Conservation (phyloP, 2,797 vertebrate species). For the Clarias platycephalus region DNA sequence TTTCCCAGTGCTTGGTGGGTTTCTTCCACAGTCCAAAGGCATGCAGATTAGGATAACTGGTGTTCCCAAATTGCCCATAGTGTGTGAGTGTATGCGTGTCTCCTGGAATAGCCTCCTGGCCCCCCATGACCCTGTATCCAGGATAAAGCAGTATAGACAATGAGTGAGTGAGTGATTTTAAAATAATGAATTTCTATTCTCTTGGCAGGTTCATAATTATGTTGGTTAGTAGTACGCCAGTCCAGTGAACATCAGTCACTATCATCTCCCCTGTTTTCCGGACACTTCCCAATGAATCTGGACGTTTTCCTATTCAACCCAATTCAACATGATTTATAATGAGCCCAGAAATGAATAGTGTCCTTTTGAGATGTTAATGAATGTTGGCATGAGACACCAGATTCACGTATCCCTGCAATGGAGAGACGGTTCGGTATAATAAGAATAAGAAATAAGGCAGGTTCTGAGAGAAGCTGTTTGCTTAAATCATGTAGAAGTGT, state of each 20-base stretch:
- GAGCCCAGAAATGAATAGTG: conserved; percentile 46
- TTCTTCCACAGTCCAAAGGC: no score
- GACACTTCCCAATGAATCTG: conserved; percentile 40
- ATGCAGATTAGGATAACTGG: no score
- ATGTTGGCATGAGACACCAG: conserved; percentile 65
- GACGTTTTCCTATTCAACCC: conserved; percentile 47
- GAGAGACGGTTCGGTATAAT: conserved; percentile 46
- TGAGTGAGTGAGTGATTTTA: no score
- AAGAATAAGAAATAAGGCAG: conserved; percentile 34
- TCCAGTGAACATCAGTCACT: conserved; percentile 11
- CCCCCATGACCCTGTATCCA: no score
- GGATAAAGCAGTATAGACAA: no score
- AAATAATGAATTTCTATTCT: conserved; percentile 15
- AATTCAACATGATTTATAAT: conserved; percentile 43
- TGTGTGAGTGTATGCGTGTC: no score
- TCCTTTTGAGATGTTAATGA: conserved; percentile 57
- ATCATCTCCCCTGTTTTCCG: background rate
- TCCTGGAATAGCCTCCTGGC: no score
- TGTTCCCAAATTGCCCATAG: no score
- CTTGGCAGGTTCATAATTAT: conserved; percentile 20
- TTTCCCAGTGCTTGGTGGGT: no score
- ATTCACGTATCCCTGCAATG: conserved; percentile 66
- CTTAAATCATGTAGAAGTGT: conserved; percentile 6
- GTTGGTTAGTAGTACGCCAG: background rate
- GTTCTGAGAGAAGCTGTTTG: conserved; percentile 9